Evolutionary conservation across 2,113 vertebrate species (phyloP), one percentile per base, ranked within the genome.

Genomic region (Bubalus kerabau): DNA sequence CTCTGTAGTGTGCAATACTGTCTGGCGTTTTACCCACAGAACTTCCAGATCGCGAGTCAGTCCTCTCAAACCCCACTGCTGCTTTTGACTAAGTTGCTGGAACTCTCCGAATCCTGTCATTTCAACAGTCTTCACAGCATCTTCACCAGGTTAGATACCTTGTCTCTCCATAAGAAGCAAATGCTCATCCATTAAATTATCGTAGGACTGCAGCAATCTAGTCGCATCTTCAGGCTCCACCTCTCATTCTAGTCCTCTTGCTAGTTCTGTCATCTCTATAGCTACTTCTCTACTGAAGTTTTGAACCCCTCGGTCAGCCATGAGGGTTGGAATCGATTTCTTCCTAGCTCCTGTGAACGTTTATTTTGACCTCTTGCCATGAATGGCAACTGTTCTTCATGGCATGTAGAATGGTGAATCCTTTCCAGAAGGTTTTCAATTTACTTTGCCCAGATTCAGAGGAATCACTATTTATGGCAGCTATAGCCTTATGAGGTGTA

Each of bases 191-290:
- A 23, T 54, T 36, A 48, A 17, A 48, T 14, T n/a, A 54, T 17
- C 1, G 5, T 1, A 48, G 7, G 32, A 24, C 17, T 4, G 19
- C 32, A 36, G 80, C 19, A 8, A 2, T n/a, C 52, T 14, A 7
- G 32, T 54, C 6, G 2, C 1, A 14, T 82, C 80, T 82, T 23
- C 80, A 24, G 80, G 50, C 50, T 82, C 50, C 19, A 14, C 19
- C 19, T 32, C 46, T 54, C 30, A 54, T 13, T 4, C 50, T 24
- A 23, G 48, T 54, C 32, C 80, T 82, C 48, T 52, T 13, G 30
- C 80, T 32, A 13, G 9, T n/a, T 81, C 46, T 54, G 12, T 54
- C 32, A 54, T n/a, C 28, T 54, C 50, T 23, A 0, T 14, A 36
- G 3, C 32, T 82, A 14, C 21, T 54, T n/a, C 48, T 81, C 16